A percentile compares a stretch with the other conserved stretches of the same genome.
phyloP scores from a whole-genome alignment of 2,888 invertebrate genomes.

The Cephus rjabovi region DNA sequence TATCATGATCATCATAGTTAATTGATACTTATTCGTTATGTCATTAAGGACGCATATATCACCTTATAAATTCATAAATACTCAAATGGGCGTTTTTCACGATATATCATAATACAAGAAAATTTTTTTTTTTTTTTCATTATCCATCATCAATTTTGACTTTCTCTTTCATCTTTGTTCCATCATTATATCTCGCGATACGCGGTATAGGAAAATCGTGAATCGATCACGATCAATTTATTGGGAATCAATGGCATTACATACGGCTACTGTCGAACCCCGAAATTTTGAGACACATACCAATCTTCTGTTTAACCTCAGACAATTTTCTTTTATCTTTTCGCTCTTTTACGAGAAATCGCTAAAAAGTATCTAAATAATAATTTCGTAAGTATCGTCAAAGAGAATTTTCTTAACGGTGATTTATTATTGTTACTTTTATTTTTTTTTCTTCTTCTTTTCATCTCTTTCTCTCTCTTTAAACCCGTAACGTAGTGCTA shows the following conservation, averaged over 20 bases:
- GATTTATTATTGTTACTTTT: constrained; percentile 16
- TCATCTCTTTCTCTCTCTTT: constrained; percentile 3
- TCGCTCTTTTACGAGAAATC: not conserved
- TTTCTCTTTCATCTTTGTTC: too few relatives aligned
- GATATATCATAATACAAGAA: not conserved
- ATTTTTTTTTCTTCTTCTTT: constrained; percentile 17
- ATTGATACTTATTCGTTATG: constrained; percentile 1
- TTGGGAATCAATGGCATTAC: too few relatives aligned
- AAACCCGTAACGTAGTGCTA: constrained; percentile 28
- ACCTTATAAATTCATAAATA: constrained; percentile 1
- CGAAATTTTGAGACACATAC: too few relatives aligned
- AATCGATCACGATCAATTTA: not conserved
- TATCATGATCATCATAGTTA: not conserved
- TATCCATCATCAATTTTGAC: not conserved
- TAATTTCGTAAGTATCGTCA: not conserved
- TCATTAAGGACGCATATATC: not conserved
- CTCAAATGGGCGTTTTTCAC: not conserved
- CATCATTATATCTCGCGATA: too few relatives aligned
- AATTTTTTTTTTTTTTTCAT: not conserved
- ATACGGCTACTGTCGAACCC: too few relatives aligned
- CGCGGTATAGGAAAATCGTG: not conserved
- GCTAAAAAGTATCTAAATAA: too few relatives aligned
- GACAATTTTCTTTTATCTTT: constrained; percentile 10
- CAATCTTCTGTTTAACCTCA: not conserved
- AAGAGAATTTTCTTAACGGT: constrained; percentile 6